Evolutionary conservation across 2,888 invertebrate species (phyloP).

Genomic region (Dinocampus coccinellae): DNA sequence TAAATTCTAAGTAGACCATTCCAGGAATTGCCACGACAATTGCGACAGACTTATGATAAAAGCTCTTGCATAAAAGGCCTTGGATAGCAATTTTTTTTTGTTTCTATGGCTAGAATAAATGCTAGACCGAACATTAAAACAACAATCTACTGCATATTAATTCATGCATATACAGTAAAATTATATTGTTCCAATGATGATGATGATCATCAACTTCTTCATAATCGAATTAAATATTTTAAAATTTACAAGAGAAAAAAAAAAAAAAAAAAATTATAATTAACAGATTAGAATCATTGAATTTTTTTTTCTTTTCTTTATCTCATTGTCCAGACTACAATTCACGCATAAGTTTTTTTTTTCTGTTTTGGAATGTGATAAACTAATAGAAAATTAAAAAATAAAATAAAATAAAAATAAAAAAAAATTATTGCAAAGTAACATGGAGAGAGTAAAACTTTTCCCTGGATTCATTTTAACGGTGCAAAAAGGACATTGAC

Average conservation of each 20-base stretch:
- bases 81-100: not conserved
- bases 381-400: constrained; percentile 11
- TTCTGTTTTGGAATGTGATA: constrained; percentile 34
- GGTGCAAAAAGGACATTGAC: constrained; percentile 18
- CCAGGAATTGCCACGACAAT: not conserved
- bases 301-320: not conserved
- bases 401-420: too few relatives aligned
- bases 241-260: not conserved
- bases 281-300: not conserved
- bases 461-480: constrained; percentile 12
- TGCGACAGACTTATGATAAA: constrained; percentile 2
- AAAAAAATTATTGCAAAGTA: constrained; percentile 10
- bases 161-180: not conserved
- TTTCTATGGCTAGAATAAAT: not conserved
- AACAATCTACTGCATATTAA: not conserved
- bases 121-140: not conserved
- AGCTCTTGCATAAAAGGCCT: not conserved
- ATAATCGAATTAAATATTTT: not conserved
- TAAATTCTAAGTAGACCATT: not conserved
- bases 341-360: constrained; percentile 6
- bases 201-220: not conserved
- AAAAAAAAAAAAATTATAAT: not conserved
- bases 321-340: not conserved
- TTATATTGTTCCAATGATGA: not conserved
- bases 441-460: constrained; percentile 6